phyloP scores from a whole-genome alignment of 2,113 vertebrate genomes.

The Phaetusa simplex region DNA sequence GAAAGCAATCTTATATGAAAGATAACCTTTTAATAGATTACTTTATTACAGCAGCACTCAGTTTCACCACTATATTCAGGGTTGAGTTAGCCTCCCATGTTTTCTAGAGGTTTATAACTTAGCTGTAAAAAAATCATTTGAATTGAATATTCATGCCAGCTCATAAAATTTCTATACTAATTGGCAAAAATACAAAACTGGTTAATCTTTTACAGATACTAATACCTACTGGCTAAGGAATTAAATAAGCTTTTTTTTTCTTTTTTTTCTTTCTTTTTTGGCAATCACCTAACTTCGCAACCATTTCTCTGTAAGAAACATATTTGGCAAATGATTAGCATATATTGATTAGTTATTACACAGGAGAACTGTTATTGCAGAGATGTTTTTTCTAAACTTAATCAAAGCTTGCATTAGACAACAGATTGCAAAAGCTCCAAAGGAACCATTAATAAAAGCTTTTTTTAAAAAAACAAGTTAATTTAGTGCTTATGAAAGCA shows the following conservation, averaged over 20 bases:
- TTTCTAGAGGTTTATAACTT: slow-evolving; percentile 6
- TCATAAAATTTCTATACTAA: slow-evolving; percentile 10
- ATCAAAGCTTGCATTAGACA: slow-evolving; percentile 58
- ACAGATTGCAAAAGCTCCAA: slow-evolving; percentile 12
- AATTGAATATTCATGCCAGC: slow-evolving; percentile 30
- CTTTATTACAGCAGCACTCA: slow-evolving; percentile 44
- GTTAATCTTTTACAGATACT: not conserved
- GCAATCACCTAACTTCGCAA: not conserved
- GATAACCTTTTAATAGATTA: slow-evolving; percentile 70
- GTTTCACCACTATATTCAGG: not conserved
- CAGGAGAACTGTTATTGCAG: not conserved
- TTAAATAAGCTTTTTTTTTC: not conserved
- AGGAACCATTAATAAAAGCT: not conserved
- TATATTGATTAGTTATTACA: slow-evolving; percentile 44
- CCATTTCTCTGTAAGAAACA: not conserved
- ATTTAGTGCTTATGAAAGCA: slow-evolving; percentile 16
- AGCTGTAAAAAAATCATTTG: not conserved
- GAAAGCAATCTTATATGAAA: slow-evolving; percentile 70
- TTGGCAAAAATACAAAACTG: not conserved
- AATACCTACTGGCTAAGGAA: not conserved
- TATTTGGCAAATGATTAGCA: slow-evolving; percentile 27
- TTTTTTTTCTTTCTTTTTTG: not conserved
- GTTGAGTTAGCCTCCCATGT: not conserved
- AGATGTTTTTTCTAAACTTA: not conserved
- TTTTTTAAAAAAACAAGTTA: not conserved